phyloP scores from a whole-genome alignment of 1,140 invertebrate genomes.

The Bombus sylvicola region DNA sequence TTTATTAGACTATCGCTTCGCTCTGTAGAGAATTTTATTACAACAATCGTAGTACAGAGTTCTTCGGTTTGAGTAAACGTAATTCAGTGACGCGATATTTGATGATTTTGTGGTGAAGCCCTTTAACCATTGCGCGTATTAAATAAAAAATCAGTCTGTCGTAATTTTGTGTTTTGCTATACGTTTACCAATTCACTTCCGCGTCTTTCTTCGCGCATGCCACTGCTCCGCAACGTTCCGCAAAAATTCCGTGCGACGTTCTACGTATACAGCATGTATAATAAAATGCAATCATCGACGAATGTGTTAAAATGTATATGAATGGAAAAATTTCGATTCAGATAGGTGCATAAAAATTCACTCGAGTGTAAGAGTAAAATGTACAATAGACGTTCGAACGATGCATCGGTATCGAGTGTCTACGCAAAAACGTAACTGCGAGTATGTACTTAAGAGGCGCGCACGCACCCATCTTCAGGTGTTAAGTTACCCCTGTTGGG shows the following conservation, averaged over 20 bases:
- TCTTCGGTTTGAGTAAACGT: background rate
- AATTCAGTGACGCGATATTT: background rate
- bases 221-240: too few relatives aligned
- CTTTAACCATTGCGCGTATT: background rate
- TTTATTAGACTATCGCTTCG: background rate
- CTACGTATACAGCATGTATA: too few relatives aligned
- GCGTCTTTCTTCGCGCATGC: too few relatives aligned
- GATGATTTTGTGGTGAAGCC: background rate
- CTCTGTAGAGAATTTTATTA: background rate
- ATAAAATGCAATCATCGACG: too few relatives aligned
- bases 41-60: background rate
- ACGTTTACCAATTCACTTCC: too few relatives aligned
- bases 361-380: background rate
- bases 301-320: background rate
- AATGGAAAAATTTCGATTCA: background rate
- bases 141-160: background rate
- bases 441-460: slow-evolving; percentile 19
- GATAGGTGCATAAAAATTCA: background rate
- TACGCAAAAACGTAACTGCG: background rate
- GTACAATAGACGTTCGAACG: background rate
- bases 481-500: slow-evolving; percentile 59
- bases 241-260: too few relatives aligned
- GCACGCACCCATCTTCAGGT: slow-evolving; percentile 37
- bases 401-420: slow-evolving; percentile 27
- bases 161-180: background rate